Percentiles rank a stretch among this genome's conserved stretches.
Conservation (phyloP, 2,113 vertebrate genomes). For the Bos javanicus region DNA sequence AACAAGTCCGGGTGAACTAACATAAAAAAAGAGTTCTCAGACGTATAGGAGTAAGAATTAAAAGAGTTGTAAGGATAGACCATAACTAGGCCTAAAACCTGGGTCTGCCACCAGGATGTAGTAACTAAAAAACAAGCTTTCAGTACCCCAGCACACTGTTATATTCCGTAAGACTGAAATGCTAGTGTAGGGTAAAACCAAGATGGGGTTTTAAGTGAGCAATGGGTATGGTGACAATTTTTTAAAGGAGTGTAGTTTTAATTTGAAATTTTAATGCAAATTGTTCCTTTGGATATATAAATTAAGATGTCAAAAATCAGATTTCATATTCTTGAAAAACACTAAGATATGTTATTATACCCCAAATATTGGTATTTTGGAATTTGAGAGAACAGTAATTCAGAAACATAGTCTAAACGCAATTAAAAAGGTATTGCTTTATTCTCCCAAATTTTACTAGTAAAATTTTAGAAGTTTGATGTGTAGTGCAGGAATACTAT, state of each 20-base stretch:
- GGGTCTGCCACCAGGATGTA: background rate
- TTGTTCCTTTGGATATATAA: background rate
- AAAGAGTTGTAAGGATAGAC: background rate
- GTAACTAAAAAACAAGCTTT: background rate
- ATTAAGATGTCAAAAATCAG: background rate
- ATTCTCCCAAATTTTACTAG: background rate
- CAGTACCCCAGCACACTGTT: background rate
- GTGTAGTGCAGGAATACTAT: background rate
- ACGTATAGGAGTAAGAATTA: background rate
- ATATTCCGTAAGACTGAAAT: background rate
- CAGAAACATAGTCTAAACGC: background rate
- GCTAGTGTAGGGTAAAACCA: background rate
- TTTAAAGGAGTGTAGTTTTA: background rate
- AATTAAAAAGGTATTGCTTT: background rate
- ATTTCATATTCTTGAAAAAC: background rate
- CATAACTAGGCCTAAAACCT: background rate
- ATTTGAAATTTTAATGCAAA: background rate
- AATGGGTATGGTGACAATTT: background rate
- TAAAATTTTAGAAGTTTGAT: background rate
- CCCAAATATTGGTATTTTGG: background rate
- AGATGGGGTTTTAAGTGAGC: background rate
- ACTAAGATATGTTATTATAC: background rate
- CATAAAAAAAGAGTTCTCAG: background rate
- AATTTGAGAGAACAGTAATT: background rate
- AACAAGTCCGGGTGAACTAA: background rate